A percentile compares a stretch with the other conserved stretches of the same genome.
Conservation (phyloP, 2,797 vertebrate species). For the Lithobates sylvaticus region DNA sequence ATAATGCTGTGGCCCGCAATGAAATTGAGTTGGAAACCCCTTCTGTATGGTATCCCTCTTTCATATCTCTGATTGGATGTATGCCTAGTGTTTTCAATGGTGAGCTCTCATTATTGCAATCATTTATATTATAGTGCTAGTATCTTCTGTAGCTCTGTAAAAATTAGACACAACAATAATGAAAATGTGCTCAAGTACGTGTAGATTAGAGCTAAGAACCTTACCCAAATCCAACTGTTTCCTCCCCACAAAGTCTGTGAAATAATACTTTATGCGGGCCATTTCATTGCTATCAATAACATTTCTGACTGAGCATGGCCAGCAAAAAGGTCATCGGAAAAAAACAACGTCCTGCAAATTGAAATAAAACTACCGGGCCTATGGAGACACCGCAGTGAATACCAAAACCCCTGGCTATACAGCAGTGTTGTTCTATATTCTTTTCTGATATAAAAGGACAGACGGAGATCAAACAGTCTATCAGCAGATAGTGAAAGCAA, state of each 20-base stretch:
- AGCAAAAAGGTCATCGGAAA: neutral
- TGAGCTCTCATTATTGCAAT: too few relatives aligned
- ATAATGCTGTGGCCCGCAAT: too few relatives aligned
- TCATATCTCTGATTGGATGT: too few relatives aligned
- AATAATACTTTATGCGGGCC: neutral
- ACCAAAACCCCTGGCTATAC: neutral
- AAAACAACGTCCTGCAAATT: neutral
- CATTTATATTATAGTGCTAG: too few relatives aligned
- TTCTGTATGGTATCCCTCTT: too few relatives aligned
- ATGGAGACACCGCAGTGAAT: neutral
- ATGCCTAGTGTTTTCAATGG: too few relatives aligned
- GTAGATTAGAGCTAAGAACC: neutral
- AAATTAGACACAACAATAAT: neutral
- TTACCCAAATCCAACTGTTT: neutral
- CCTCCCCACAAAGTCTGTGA: neutral
- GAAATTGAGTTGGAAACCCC: too few relatives aligned
- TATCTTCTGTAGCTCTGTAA: too few relatives aligned
- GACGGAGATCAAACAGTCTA: neutral
- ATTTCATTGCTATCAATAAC: neutral
- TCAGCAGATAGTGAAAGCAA: conserved; percentile 25
- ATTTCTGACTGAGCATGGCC: neutral
- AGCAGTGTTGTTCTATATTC: neutral
- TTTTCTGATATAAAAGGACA: neutral
- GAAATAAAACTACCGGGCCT: neutral
- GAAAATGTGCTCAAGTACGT: neutral